These are phyloP conservation scores for Choristoneura rosaceana DNA, from an alignment of 2,888 invertebrate genomes.

Conservation along the genomic window DNA sequence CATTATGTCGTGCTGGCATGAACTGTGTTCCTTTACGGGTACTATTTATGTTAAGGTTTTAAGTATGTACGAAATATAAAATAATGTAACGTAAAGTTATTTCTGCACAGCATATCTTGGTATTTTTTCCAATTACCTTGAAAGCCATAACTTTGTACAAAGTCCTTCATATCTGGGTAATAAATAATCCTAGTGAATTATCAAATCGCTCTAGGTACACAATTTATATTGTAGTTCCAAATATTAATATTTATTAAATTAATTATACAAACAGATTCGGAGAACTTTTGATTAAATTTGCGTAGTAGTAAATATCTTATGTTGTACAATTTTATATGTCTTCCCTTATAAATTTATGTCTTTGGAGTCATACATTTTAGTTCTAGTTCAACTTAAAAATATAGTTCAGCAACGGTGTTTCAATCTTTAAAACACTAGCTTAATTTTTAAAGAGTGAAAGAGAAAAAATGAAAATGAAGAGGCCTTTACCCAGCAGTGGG, in stretches of 20 bases:
- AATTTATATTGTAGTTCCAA: slow-evolving; percentile 11
- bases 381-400: not conserved
- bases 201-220: slow-evolving; percentile 1
- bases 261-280: slow-evolving; percentile 19
- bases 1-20: not conserved
- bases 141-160: slow-evolving; percentile 25
- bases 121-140: slow-evolving; percentile 26
- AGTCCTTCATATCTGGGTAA: slow-evolving; percentile 4
- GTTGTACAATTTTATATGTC: no score
- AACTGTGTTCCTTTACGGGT: slow-evolving; percentile 2
- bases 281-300: not conserved
- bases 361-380: not conserved
- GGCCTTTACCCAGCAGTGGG: no score
- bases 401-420: not conserved
- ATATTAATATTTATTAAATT: slow-evolving; percentile 23
- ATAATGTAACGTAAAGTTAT: no score
- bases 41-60: no score
- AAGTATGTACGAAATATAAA: no score
- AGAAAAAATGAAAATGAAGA: no score
- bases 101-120: not conserved
- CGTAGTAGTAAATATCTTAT: not conserved
- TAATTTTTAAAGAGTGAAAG: no score
- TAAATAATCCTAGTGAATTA: slow-evolving; percentile 33
- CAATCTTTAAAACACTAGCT: not conserved
- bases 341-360: not conserved